A percentile compares a stretch with the other conserved stretches of the same genome.
Conservation (phyloP, 2,888 invertebrate genomes). For the Alloscopus bannaensis region DNA sequence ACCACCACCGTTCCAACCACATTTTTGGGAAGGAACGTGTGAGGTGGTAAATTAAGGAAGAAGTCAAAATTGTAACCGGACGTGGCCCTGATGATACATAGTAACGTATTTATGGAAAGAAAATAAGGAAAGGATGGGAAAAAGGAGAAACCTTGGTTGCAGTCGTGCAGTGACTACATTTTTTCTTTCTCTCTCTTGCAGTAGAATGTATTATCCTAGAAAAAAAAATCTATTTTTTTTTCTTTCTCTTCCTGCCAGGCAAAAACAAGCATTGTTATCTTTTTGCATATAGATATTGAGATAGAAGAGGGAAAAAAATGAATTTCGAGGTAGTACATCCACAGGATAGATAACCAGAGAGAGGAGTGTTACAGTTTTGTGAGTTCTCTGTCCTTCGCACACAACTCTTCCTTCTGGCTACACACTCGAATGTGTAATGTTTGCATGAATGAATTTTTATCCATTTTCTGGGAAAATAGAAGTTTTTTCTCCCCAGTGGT, state of each 20-base stretch:
- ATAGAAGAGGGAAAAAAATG: neutral
- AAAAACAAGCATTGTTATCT: neutral
- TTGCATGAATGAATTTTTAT: constrained; percentile 67
- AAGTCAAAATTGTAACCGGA: too few species aligned
- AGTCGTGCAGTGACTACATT: too few species aligned
- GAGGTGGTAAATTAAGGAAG: too few species aligned
- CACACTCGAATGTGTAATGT: constrained; percentile 58
- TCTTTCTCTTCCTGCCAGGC: neutral
- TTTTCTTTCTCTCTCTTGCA: too few species aligned
- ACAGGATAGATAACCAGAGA: constrained; percentile 9
- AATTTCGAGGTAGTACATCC: neutral
- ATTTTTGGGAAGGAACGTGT: too few species aligned
- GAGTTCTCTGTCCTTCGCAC: neutral
- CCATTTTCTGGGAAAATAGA: constrained; percentile 58
- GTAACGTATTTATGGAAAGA: too few species aligned
- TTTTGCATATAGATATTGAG: neutral
- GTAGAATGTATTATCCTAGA: too few species aligned
- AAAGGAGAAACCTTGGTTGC: too few species aligned
- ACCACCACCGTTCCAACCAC: too few species aligned
- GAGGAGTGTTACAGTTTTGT: neutral
- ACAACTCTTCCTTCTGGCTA: constrained; percentile 34
- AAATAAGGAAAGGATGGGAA: too few species aligned
- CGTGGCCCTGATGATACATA: too few species aligned
- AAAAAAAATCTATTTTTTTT: neutral
- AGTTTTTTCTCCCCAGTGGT: constrained; percentile 63